Base-by-base conservation (phyloP, 2,797 vertebrate species). In the Sebastes glaucus region DNA sequence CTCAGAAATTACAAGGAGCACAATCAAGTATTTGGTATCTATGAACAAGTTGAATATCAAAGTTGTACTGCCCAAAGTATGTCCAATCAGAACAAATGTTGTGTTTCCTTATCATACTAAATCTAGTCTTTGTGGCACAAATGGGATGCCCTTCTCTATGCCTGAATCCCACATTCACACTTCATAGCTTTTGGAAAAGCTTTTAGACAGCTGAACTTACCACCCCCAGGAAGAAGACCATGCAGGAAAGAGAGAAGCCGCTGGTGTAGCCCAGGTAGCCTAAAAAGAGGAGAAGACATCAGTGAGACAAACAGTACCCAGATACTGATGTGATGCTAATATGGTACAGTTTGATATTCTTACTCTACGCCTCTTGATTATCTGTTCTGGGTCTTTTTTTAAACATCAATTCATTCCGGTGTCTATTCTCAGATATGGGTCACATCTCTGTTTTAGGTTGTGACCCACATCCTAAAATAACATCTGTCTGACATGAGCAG, bases 211-310 rank as follows among this genome's bases (percentile, higher is more conserved):
- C 46, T 71, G 27, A 77, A 95, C 96, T 93, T 87, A 99, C 99
- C 96, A 97, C 98, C 56, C 93, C 93, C 69, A 99, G 88, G 84
- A 99, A 99, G 94, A 99, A 99, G 88, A 99, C 97, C 99, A 99
- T 99, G 85, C 99, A 99, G 52, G 96, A 95, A 16, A 99, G 96
- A 8, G 99, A 99, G 92, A 99, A 98, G 3, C 98, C 98, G 42
- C 99, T 99, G 13, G 99, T 99, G 89, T 99, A 99, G 72, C 99
- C 99, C 89, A 99, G 96, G 93, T 99, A 99, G 73, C 99, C 99
- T 99, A 91, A 57, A 91, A 57, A 74, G 62, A 87, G 71, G 33
- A 77, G 11, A 27, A 71, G 23, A 5, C 4, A 92, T 75, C 80
- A 88, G 46, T 2, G 2, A 9, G 35, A 65, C 14, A 23, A 23